These are phyloP conservation scores for Narcine bancroftii DNA, from an alignment of 2,113 vertebrate genomes.

Conservation along the genomic window DNA sequence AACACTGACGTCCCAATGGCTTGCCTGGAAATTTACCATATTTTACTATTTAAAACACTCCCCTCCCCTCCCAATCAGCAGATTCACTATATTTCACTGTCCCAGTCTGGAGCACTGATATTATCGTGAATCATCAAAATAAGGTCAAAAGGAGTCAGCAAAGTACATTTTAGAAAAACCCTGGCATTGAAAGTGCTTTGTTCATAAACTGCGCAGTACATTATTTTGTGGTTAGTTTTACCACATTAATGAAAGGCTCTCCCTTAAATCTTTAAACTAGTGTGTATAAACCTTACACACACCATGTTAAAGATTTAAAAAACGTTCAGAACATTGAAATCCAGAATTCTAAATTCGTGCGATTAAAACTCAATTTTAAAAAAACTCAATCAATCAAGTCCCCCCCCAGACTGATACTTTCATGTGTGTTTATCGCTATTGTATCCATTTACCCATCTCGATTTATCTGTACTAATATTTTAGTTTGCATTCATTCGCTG, in stretches of 20 bases:
- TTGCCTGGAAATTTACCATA: background rate
- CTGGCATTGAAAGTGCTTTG: background rate
- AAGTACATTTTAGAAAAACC: background rate
- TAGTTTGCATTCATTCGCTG: background rate
- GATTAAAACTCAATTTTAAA: too few relatives aligned
- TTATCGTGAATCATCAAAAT: background rate
- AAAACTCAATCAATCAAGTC: background rate
- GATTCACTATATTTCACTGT: background rate
- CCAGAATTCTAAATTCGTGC: background rate
- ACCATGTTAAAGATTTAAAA: background rate
- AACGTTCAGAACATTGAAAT: background rate
- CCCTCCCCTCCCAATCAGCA: background rate
- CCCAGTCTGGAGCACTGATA: background rate
- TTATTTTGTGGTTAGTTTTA: background rate
- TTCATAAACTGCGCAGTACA: background rate
- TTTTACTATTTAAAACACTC: background rate
- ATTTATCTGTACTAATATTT: background rate
- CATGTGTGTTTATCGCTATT: background rate
- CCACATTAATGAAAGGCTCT: background rate
- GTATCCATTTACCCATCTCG: background rate
- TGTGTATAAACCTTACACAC: background rate
- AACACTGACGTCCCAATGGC: background rate
- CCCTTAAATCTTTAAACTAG: background rate
- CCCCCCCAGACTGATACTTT: background rate
- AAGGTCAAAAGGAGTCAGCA: background rate